Evolutionary conservation across 2,888 invertebrate genomes (phyloP).

Genomic region (Tanytarsus gracilentus): DNA sequence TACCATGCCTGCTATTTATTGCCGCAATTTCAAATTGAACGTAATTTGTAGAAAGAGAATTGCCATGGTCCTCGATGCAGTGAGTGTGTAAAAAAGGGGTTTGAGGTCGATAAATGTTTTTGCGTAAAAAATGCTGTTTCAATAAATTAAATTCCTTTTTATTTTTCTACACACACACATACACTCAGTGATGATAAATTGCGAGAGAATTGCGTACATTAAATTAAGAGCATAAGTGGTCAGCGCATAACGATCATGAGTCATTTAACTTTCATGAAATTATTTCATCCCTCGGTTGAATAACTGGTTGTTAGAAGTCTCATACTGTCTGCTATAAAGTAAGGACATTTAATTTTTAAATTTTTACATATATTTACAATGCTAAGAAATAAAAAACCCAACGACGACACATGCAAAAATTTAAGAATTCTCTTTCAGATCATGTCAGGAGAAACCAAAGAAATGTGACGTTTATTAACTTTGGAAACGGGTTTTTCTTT

Average conservation of each 20-base stretch:
- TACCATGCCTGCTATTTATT: conserved; percentile 1
- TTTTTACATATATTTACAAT: background rate
- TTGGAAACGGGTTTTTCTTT: background rate
- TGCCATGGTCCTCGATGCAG: conserved; percentile 1
- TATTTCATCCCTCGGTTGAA: no score
- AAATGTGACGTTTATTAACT: background rate
- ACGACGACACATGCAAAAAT: background rate
- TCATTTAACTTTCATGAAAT: background rate
- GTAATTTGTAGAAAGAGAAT: background rate
- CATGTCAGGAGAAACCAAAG: background rate
- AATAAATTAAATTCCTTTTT: background rate
- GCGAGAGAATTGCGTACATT: background rate
- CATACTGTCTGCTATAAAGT: no score
- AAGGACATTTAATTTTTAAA: background rate
- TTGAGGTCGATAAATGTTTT: background rate
- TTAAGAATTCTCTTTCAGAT: background rate
- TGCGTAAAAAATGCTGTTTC: background rate
- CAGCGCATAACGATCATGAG: background rate
- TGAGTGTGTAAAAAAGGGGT: background rate
- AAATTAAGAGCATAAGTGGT: background rate
- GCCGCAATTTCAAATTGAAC: conserved; percentile 10
- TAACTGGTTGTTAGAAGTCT: no score
- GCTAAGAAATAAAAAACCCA: background rate
- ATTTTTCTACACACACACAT: conserved; percentile 1
- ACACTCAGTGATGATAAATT: background rate